Evolutionary conservation across 2,797 vertebrate genomes (phyloP).

Genomic region (Serranus cabrilla): DNA sequence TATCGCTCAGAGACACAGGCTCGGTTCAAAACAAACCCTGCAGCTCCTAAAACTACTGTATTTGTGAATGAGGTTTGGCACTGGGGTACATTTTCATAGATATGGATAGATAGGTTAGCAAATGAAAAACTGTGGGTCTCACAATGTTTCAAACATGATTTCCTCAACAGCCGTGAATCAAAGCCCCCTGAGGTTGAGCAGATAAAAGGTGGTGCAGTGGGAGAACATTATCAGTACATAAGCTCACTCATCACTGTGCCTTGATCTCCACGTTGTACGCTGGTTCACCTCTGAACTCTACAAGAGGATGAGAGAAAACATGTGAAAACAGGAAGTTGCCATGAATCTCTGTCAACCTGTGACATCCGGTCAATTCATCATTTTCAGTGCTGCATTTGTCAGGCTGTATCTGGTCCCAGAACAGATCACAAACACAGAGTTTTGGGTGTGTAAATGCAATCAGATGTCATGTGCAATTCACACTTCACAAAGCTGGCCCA

Average conservation of each 20-base stretch:
- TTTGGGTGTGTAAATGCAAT: constrained; percentile 59
- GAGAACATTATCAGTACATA: neutral
- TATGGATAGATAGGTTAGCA: constrained; percentile 32
- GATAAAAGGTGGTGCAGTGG: neutral
- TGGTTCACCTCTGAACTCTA: constrained; percentile 59
- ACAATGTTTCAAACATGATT: constrained; percentile 20
- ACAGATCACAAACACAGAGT: constrained; percentile 45
- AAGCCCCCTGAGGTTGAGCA: constrained; percentile 5
- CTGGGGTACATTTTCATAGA: constrained; percentile 33
- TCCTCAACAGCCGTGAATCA: constrained; percentile 21
- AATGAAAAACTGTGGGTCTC: constrained; percentile 35
- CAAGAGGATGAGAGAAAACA: constrained; percentile 36
- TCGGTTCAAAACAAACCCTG: constrained; percentile 66
- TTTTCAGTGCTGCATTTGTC: constrained; percentile 22
- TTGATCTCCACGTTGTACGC: constrained; percentile 11
- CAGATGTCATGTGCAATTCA: constrained; percentile 12
- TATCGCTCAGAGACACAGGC: constrained; percentile 55
- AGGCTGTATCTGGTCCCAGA: constrained; percentile 16
- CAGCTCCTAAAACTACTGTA: constrained; percentile 58
- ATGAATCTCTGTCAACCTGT: constrained; percentile 68
- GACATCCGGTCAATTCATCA: neutral
- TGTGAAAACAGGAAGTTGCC: constrained; percentile 66
- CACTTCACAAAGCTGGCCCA: too few relatives aligned
- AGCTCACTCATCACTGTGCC: constrained; percentile 28
- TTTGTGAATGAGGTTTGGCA: constrained; percentile 60